Percentiles rank a stretch among this genome's conserved stretches.
phyloP scores from a whole-genome alignment of 1,140 invertebrate genomes.

The Holotrichia oblita region DNA sequence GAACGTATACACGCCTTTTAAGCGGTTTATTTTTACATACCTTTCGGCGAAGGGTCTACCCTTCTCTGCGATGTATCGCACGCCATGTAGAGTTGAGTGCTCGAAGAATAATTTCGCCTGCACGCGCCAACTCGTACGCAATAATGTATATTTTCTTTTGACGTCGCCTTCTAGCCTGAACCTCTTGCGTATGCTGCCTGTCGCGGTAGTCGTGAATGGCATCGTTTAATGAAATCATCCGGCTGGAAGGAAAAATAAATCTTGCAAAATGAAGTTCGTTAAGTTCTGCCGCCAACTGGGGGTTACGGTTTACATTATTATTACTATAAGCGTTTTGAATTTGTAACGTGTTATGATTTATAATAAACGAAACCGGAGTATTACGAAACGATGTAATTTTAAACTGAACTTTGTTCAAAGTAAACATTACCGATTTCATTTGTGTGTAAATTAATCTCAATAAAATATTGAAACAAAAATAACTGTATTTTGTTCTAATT shows the following conservation, averaged over 20 bases:
- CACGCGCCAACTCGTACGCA: slow-evolving; percentile 67
- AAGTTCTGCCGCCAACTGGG: neutral
- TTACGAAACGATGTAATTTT: no score
- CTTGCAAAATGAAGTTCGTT: slow-evolving; percentile 7
- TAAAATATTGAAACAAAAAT: no score
- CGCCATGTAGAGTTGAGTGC: slow-evolving; percentile 75
- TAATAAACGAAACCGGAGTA: no score
- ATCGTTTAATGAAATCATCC: slow-evolving; percentile 10
- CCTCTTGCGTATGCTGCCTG: neutral
- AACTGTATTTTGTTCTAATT: no score
- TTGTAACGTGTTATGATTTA: no score
- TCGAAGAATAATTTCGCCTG: slow-evolving; percentile 76
- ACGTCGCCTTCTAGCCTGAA: neutral
- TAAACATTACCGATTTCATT: no score
- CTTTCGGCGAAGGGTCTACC: slow-evolving; percentile 75
- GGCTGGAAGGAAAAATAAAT: slow-evolving; percentile 16
- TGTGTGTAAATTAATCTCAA: no score
- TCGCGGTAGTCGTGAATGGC: neutral
- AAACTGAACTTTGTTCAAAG: no score
- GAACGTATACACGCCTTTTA: neutral
- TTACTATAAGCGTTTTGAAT: neutral
- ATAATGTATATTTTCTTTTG: slow-evolving; percentile 47
- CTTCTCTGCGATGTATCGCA: slow-evolving; percentile 74
- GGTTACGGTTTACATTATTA: neutral
- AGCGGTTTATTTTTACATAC: slow-evolving; percentile 58